Evolutionary conservation across 1,140 invertebrate species (phyloP).

Genomic region (Bradysia coprophila): DNA sequence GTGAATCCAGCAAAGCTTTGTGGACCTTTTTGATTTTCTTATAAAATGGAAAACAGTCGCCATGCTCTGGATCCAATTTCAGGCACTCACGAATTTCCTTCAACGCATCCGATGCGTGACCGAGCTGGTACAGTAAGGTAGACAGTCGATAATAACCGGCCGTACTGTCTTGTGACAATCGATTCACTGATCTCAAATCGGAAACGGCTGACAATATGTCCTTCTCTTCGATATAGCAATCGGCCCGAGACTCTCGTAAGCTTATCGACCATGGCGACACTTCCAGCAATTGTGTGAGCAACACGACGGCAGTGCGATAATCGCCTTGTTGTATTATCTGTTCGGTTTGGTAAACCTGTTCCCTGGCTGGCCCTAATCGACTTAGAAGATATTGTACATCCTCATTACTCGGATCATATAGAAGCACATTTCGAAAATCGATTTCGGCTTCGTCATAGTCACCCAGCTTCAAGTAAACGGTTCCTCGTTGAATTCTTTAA

Average conservation of each 20-base stretch:
- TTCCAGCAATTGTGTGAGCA: constrained; percentile 61
- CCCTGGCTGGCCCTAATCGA: constrained; percentile 39
- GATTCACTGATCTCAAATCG: constrained; percentile 79
- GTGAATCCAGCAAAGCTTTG: constrained; percentile 60
- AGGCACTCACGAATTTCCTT: constrained; percentile 92
- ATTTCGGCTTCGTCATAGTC: constrained; percentile 60
- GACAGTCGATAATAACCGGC: constrained; percentile 72
- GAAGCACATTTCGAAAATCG: constrained; percentile 71
- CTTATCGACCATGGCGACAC: constrained; percentile 75
- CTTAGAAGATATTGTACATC: constrained; percentile 49
- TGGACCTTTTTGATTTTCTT: constrained; percentile 95
- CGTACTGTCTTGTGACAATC: constrained; percentile 81
- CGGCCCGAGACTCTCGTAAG: constrained; percentile 68
- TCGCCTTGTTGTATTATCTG: constrained; percentile 44
- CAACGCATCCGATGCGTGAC: constrained; percentile 79
- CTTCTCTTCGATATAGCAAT: constrained; percentile 59
- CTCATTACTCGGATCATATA: constrained; percentile 50
- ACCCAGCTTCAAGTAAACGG: constrained; percentile 78
- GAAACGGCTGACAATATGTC: constrained; percentile 76
- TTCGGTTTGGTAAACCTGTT: constrained; percentile 47
- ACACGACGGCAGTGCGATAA: constrained; percentile 44
- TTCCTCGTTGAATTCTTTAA: constrained; percentile 51
- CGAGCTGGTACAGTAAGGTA: constrained; percentile 69
- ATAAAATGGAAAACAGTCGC: constrained; percentile 88
- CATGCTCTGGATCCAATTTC: constrained; percentile 95